phyloP scores from a whole-genome alignment of 2,113 vertebrate species.

The Ceuthmochares aereus region DNA sequence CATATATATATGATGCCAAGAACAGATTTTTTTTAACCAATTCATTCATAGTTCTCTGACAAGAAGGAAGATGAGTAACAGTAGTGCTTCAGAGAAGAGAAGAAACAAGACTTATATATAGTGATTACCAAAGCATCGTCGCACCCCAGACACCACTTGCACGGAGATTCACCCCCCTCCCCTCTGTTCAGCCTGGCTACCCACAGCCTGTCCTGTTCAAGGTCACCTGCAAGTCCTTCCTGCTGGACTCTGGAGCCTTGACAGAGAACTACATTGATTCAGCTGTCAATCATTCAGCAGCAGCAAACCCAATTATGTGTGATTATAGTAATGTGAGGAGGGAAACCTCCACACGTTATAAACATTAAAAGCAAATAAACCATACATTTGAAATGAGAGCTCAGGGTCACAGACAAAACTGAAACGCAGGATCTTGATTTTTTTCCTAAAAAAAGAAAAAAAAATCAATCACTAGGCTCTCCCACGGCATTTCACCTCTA shows the following conservation, averaged over 20 bases:
- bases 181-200: background rate
- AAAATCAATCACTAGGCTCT: background rate
- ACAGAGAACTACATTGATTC: background rate
- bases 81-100: background rate
- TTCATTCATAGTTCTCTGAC: background rate
- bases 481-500: conserved; percentile 33
- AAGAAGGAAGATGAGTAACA: background rate
- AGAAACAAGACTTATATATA: background rate
- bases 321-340: background rate
- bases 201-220: background rate
- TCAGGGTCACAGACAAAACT: background rate
- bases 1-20: accelerated
- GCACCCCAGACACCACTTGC: accelerated
- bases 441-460: background rate
- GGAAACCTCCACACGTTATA: background rate
- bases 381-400: background rate
- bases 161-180: background rate
- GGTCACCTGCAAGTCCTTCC: background rate
- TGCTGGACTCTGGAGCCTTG: background rate
- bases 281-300: background rate
- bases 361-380: background rate
- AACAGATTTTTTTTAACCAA: background rate
- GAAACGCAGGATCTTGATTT: background rate
- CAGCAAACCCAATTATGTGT: background rate
- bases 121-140: background rate